Conservation (phyloP, 2,113 vertebrate species). For the Gobius niger region DNA sequence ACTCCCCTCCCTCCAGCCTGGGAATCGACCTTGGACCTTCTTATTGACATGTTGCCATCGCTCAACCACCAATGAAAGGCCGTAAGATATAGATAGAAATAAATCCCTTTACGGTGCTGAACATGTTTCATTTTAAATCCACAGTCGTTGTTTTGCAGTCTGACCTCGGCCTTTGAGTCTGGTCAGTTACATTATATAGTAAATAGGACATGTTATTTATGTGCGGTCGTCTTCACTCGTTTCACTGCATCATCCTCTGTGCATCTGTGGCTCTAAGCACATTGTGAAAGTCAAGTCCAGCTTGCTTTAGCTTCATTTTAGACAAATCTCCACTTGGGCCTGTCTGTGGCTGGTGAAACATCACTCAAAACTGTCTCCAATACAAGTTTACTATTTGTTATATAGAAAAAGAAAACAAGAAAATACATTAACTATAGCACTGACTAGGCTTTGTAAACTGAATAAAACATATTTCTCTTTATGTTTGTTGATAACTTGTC, state of each 20-base stretch:
- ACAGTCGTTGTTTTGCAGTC: background rate
- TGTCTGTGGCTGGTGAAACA: conserved; percentile 20
- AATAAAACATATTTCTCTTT: conserved; percentile 31
- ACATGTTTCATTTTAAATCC: too few species aligned
- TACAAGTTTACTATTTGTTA: conserved; percentile 19
- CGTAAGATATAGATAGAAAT: too few species aligned
- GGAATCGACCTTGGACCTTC: too few species aligned
- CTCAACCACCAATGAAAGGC: too few species aligned
- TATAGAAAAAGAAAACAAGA: conserved; percentile 39
- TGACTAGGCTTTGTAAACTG: conserved; percentile 16
- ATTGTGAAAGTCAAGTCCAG: conserved; percentile 85
- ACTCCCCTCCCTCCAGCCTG: too few species aligned
- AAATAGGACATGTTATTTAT: background rate
- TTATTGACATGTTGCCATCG: too few species aligned
- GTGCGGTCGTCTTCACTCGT: conserved; percentile 1
- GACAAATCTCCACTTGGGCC: conserved; percentile 50
- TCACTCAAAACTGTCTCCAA: conserved; percentile 5
- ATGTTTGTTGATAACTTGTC: conserved; percentile 2
- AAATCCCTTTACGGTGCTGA: too few species aligned
- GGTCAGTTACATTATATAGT: conserved; percentile 12
- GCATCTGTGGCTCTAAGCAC: conserved; percentile 26
- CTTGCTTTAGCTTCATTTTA: conserved; percentile 89
- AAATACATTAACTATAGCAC: conserved; percentile 50
- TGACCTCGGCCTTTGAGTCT: conserved; percentile 7
- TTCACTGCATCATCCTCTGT: conserved; percentile 10